phyloP scores from a whole-genome alignment of 2,113 vertebrate species.

The Lasiurus cinereus region DNA sequence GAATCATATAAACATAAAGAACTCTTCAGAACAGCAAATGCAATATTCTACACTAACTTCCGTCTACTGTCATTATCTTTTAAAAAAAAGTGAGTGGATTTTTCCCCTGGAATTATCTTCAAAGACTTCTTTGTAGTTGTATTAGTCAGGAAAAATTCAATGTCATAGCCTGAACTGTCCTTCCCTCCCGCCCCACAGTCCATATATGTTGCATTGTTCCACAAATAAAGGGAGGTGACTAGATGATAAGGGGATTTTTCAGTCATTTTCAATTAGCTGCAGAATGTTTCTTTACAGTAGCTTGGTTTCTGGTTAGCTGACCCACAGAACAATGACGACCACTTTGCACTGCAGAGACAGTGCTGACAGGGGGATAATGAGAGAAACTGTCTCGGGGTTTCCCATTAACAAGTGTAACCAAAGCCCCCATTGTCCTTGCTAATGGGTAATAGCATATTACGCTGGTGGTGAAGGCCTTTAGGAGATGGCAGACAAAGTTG shows the following conservation, averaged over 20 bases:
- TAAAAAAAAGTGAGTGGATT: conserved; percentile 70
- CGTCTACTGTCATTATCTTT: conserved; percentile 74
- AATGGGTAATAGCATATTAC: conserved; percentile 90
- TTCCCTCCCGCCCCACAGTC: conserved; percentile 75
- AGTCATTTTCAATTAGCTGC: conserved; percentile 90
- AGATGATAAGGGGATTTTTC: conserved; percentile 87
- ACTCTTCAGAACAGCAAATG: conserved; percentile 69
- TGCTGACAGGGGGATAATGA: conserved; percentile 91
- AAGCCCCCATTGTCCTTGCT: conserved; percentile 87
- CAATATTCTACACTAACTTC: conserved; percentile 74
- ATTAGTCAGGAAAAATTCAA: conserved; percentile 84
- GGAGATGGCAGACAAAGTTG: conserved; percentile 89
- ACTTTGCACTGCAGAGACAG: conserved; percentile 87
- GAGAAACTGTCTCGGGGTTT: conserved; percentile 90
- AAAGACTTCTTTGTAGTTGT: conserved; percentile 85
- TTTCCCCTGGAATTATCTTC: conserved; percentile 83
- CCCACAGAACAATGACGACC: conserved; percentile 89
- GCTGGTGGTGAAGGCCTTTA: conserved; percentile 87
- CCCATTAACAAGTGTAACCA: conserved; percentile 90
- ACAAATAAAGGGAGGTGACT: conserved; percentile 85
- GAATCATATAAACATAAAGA: conserved; percentile 69
- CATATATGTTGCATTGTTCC: conserved; percentile 87
- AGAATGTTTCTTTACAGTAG: conserved; percentile 90
- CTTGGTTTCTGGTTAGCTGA: conserved; percentile 89
- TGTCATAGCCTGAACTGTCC: conserved; percentile 85